Conservation (phyloP, 2,113 vertebrate species). For the Amphilophus citrinellus region DNA sequence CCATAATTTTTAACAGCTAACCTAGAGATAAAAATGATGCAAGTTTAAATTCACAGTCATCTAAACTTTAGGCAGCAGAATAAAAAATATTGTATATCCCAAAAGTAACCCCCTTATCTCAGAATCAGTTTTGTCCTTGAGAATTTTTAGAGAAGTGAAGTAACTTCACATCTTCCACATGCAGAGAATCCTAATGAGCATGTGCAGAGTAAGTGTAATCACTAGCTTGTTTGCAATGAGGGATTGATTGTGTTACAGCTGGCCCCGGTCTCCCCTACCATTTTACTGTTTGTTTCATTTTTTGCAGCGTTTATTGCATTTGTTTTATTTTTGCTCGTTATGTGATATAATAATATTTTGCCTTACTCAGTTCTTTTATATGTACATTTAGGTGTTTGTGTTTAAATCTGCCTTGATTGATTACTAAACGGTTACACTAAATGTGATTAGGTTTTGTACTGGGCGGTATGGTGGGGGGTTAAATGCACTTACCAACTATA, state of each 20-base stretch:
- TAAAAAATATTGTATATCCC: not conserved
- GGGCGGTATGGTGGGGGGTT: not conserved
- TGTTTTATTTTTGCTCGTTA: not conserved
- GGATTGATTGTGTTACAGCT: not conserved
- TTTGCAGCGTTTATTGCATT: not conserved
- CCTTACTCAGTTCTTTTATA: not conserved
- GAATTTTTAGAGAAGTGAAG: not conserved
- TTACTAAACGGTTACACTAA: not conserved
- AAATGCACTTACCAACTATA: not conserved
- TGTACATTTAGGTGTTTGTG: not conserved
- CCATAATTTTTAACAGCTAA: too few species aligned
- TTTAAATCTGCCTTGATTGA: not conserved
- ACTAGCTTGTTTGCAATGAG: not conserved
- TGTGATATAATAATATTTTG: not conserved
- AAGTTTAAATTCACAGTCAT: not conserved
- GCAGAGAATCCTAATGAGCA: not conserved
- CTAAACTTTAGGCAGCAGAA: not conserved
- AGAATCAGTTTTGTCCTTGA: not conserved
- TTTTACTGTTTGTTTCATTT: not conserved
- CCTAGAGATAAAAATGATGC: too few species aligned
- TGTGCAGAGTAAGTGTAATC: not conserved
- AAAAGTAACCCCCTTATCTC: not conserved
- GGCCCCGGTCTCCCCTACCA: fast-evolving
- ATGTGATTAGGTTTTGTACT: not conserved
- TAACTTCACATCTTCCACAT: not conserved